These are phyloP conservation scores for Himalopsyche kuldschensis DNA, from an alignment of 2,888 invertebrate genomes.

Conservation along the genomic window DNA sequence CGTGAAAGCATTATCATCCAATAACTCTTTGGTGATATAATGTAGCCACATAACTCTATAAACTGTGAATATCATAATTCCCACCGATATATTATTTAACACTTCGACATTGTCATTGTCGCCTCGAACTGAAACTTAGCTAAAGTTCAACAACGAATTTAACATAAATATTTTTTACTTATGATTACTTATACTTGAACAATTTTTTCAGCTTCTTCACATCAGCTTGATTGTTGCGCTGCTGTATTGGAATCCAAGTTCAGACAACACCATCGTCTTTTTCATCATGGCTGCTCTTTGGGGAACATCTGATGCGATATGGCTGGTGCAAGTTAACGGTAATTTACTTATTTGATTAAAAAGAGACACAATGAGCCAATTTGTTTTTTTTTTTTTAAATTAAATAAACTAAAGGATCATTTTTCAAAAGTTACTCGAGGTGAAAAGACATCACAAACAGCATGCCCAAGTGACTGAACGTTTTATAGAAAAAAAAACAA, in stretches of 20 bases:
- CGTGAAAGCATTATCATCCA: background rate
- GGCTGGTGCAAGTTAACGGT: conserved; percentile 93
- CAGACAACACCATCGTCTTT: conserved; percentile 69
- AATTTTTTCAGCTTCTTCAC: conserved; percentile 61
- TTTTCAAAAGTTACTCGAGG: no score
- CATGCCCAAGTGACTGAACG: no score
- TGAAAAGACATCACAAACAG: no score
- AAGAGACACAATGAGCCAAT: no score
- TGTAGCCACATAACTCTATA: no score
- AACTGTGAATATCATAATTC: no score
- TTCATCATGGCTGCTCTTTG: conserved; percentile 81
- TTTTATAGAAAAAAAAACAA: no score
- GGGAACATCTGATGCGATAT: conserved; percentile 88
- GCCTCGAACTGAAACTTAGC: background rate
- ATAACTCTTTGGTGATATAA: background rate
- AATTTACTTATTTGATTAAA: conserved; percentile 42
- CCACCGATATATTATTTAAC: no score
- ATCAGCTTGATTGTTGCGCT: conserved; percentile 68
- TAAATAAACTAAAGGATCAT: no score
- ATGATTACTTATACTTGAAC: no score
- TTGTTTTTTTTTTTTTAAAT: no score
- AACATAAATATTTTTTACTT: background rate
- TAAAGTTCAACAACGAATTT: background rate
- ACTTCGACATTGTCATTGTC: background rate
- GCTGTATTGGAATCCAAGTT: conserved; percentile 72